Base-by-base conservation (phyloP, 2,888 invertebrate species). In the Plagodis dolabraria region DNA sequence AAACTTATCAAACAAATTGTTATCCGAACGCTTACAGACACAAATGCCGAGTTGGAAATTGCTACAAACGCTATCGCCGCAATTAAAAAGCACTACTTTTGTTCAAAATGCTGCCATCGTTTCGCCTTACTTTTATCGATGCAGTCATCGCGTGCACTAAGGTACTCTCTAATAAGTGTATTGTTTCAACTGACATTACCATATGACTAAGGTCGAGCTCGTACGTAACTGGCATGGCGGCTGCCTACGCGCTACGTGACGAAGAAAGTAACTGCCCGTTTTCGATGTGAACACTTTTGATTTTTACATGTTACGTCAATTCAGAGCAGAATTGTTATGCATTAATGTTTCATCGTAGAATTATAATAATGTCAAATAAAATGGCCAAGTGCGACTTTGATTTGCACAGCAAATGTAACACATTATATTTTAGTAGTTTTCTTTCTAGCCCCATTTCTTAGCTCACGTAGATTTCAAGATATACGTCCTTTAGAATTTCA, bases 161-260 rank as follows among this genome's bases (percentile, higher is more conserved):
- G 51, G 35, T 60, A 52, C 55, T 56, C 12, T 33, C 8, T 35
- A 12, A 43, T 49, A 43, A 40, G 38, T 44, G 10, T 50, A 53
- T 33, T 34, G 53, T 48, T 51, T 42, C 12, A 47, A n/a, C 11
- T 55, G 40, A 49, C 56, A 73, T 76, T 74, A 68, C 44, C 72
- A 69, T 74, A 70, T 50, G 49, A 43, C 55, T 71, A 72, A 74
- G 73, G 74, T 72, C 72, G 67, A 69, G 71, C 70, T 68, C 68
- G 68, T 65, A 65, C 63, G 60, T 61, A 62, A 68, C 60, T 61
- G 38, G 8, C 45, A 11, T 61, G 38, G 8, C 45, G 22, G 62
- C 57, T 60, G 57, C 57, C 56, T 43, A 60, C 61, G 43, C 47
- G 34, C 47, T 60, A 73, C 71, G 75, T 76, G 75, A 68, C 63